Base-by-base conservation (phyloP, 2,888 invertebrate species). In the Limnephilus auricula region DNA sequence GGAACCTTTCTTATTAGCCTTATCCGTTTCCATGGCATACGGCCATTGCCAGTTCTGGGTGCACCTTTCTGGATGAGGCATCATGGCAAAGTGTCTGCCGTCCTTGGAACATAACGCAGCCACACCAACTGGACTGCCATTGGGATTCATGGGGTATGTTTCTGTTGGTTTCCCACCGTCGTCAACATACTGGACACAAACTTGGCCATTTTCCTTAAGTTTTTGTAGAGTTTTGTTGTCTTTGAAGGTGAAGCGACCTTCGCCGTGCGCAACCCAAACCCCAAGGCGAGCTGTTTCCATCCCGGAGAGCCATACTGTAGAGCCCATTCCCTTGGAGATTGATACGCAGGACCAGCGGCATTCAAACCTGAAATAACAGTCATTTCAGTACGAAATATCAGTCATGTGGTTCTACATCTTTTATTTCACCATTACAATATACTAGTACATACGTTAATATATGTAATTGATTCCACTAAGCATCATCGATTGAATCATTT, bases 31-130 rank as follows among this genome's bases (percentile, higher is more conserved):
- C 65, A 37, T 50, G 37, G 10, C 32, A 94, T 97, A 97, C 1
- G 99, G 97, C 97, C 99, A 98, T 95, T 99, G 99, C 98, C 98
- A 99, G 93, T 97, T 97, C 93, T 98, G 96, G 92, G 98, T 97
- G 94, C 98, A 98, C 92, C 99, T 97, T 95, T 99, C 99, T 0
- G 99, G 99, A 96, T 99, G 99, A 3, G 99, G 99, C 99, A 99
- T 99, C 97, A 99, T 97, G 0, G 99, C 99, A 93, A 99, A 96
- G 95, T 99, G 99, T 6, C 99, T 97, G 0, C 99, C 99, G 95
- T 99, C 98, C 1, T 95, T 94, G 0, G 99, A 99, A 93, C 99
- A 98, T 90, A 99, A 95, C 25, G 98, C 99, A 37, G 99, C 99
- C 93, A 99, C 96, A 34, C 99, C 99, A 93, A 96, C 97, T 96